phyloP scores from a whole-genome alignment of 2,888 invertebrate species.

The Trisateles emortualis region DNA sequence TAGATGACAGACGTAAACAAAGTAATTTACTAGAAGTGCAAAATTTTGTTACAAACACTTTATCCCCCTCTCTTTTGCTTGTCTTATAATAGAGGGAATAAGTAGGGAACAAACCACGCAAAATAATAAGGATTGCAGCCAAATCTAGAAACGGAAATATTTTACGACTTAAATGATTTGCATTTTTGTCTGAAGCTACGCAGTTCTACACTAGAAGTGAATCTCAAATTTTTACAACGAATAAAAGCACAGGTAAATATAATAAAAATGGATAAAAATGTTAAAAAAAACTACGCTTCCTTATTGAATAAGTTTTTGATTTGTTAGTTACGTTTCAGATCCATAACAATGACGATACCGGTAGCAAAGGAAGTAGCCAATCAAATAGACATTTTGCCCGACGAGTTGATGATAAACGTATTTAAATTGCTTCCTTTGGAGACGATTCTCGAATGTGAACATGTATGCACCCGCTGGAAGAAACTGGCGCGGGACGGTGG shows the following conservation, averaged over 20 bases:
- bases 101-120: slow-evolving; percentile 39
- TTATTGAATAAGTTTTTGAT: no score
- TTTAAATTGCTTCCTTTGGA: slow-evolving; percentile 73
- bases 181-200: slow-evolving; percentile 46
- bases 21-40: not conserved
- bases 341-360: slow-evolving; percentile 47
- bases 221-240: not conserved
- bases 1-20: slow-evolving; percentile 7
- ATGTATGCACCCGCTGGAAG: slow-evolving; percentile 73
- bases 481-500: slow-evolving; percentile 64
- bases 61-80: slow-evolving; percentile 14
- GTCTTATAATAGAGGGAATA: slow-evolving; percentile 19
- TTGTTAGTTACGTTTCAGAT: slow-evolving; percentile 10
- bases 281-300: not conserved
- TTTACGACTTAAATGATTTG: slow-evolving; percentile 57
- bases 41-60: not conserved
- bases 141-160: slow-evolving; percentile 56
- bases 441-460: slow-evolving; percentile 66
- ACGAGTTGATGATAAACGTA: slow-evolving; percentile 73
- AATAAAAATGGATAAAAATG: not conserved
- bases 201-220: slow-evolving; percentile 13
- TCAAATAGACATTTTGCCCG: slow-evolving; percentile 67
- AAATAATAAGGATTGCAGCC: slow-evolving; percentile 47
- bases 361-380: slow-evolving; percentile 34
- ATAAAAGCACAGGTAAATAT: not conserved